Base-by-base conservation (phyloP, 2,113 vertebrate species). In the Rhynchomys soricoides region DNA sequence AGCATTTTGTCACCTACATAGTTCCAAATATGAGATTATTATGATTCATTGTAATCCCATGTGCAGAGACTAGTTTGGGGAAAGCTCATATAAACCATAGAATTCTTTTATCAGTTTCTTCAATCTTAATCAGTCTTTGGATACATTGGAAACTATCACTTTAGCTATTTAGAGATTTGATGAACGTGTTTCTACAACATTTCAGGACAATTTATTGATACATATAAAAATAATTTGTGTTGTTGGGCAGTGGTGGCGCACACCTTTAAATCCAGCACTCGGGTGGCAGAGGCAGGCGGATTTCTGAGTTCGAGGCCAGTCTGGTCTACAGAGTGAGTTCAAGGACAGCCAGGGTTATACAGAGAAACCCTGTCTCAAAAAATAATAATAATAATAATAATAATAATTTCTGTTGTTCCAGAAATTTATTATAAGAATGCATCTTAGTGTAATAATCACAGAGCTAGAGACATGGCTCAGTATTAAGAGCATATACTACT, bases 1-100 rank as follows among this genome's bases (percentile, higher is more conserved):
- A 70, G 64, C 45, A 26, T 86, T 96, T 95, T 92, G 48, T 89
- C 86, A 91, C 93, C 86, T 86, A 92, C 82, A 71, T 74, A 83
- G 52, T 92, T 96, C 88, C 77, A 92, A 96, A 96, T 93, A 95
- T 92, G 82, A 96, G 43, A 95, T 87, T 94, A 82, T 71, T 37
- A n/a, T 94, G 97, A 97, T 83, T 97, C 92, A 95, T 31, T 96
- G 16, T 82, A 68, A 88, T 81, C 48, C 43, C 0, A 0, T 79
- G 62, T 74, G n/a, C 62, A 88, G 81, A 85, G 86, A 79, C 21
- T 13, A 70, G 66, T 79, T 93, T 94, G 74, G 31, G 68, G 34
- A 95, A 29, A 82, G 48, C 66, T 92, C 74, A 86, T 74, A 68
- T 93, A 40, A 70, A 79, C 29, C 88, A 82, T 3, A 92, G 13